Evolutionary conservation across 2,888 invertebrate genomes (phyloP).

Genomic region (Apocheima hispidaria): DNA sequence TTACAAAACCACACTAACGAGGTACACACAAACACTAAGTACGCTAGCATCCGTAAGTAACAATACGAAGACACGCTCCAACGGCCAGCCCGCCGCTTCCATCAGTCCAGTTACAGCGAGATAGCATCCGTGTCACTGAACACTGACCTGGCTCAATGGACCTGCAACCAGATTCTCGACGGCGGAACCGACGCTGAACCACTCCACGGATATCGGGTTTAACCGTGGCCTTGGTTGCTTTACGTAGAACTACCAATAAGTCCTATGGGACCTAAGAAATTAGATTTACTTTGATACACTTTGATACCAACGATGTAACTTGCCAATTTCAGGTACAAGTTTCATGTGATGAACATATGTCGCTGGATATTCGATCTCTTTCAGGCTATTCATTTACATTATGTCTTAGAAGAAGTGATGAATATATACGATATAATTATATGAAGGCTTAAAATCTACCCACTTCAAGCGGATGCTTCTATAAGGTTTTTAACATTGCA

Average conservation of each 20-base stretch:
- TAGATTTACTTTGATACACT: too few species aligned
- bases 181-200: constrained; percentile 57
- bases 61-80: constrained; percentile 32
- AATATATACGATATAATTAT: too few species aligned
- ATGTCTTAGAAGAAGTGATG: too few species aligned
- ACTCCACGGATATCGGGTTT: constrained; percentile 75
- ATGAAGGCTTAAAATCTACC: too few species aligned
- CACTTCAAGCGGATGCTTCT: too few species aligned
- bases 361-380: too few species aligned
- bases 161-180: constrained; percentile 69
- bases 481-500: constrained; percentile 13
- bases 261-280: too few species aligned
- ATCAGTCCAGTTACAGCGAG: constrained; percentile 51
- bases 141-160: constrained; percentile 54
- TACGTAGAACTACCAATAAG: not conserved
- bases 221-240: not conserved
- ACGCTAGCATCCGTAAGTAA: constrained; percentile 1
- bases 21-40: not conserved
- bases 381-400: too few species aligned
- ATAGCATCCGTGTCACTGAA: constrained; percentile 65
- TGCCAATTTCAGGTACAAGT: too few species aligned
- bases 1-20: not conserved
- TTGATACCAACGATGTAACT: too few species aligned
- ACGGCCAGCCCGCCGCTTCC: constrained; percentile 31
- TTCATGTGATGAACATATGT: too few species aligned